Conservation (phyloP, 2,888 invertebrate genomes). For the Heliconius ismenius region DNA sequence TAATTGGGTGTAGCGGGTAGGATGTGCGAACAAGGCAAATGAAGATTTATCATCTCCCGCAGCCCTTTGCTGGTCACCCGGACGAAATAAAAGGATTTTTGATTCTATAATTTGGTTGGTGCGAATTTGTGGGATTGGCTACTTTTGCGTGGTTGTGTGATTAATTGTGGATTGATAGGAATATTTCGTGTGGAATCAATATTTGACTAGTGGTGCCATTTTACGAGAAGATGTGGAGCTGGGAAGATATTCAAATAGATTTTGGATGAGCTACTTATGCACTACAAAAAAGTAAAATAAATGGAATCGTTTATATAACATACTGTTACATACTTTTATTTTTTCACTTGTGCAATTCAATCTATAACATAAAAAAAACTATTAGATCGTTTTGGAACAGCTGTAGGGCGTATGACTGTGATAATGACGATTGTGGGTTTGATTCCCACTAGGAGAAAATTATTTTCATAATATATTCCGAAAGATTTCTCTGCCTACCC, state of each 20-base stretch:
- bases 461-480: not conserved
- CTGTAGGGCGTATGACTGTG: not conserved
- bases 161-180: not conserved
- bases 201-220: not conserved
- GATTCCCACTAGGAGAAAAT: not conserved
- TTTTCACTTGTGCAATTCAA: too few species aligned
- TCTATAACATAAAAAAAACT: too few species aligned
- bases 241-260: not conserved
- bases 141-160: not conserved
- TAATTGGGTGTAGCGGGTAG: conserved; percentile 76
- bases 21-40: conserved; percentile 78
- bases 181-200: not conserved
- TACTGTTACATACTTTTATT: too few species aligned
- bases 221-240: not conserved
- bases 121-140: not conserved
- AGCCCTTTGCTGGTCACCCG: conserved; percentile 53
- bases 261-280: not conserved
- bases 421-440: not conserved
- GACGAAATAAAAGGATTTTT: conserved; percentile 33
- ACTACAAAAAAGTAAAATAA: not conserved
- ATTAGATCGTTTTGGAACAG: not conserved
- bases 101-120: conserved; percentile 27
- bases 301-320: not conserved
- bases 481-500: not conserved
- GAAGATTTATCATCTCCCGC: conserved; percentile 76